phyloP scores from a whole-genome alignment of 2,113 vertebrate species.

The Halichoerus grypus region DNA sequence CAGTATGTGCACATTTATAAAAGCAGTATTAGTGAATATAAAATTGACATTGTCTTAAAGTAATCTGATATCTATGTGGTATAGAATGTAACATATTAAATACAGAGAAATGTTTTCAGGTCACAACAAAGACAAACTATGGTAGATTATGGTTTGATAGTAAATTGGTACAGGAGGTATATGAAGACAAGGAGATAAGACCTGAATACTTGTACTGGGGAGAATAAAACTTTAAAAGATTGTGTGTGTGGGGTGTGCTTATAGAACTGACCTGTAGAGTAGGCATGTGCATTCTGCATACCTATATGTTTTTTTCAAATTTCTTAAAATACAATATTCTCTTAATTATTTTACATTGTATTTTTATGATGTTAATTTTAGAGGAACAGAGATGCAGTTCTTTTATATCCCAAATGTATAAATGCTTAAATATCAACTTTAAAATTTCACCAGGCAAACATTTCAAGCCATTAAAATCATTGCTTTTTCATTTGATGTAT shows the following conservation, averaged over 20 bases:
- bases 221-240: conserved; percentile 50
- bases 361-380: conserved; percentile 52
- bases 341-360: not conserved
- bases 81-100: conserved; percentile 24
- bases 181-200: conserved; percentile 17
- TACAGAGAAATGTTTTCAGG: not conserved
- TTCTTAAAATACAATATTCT: not conserved
- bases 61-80: not conserved
- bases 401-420: conserved; percentile 15
- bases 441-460: conserved; percentile 1
- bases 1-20: not conserved
- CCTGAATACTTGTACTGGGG: not conserved
- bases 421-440: conserved; percentile 41
- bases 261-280: not conserved
- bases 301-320: not conserved
- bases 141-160: not conserved
- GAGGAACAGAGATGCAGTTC: not conserved
- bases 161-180: conserved; percentile 18
- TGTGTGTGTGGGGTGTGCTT: not conserved
- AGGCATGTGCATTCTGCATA: not conserved
- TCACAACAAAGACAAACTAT: not conserved
- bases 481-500: not conserved
- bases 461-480: conserved; percentile 55
- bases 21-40: not conserved
- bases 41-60: conserved; percentile 13